These are phyloP conservation scores for Cebidichthys violaceus DNA, from an alignment of 2,113 vertebrate genomes.

Conservation along the genomic window DNA sequence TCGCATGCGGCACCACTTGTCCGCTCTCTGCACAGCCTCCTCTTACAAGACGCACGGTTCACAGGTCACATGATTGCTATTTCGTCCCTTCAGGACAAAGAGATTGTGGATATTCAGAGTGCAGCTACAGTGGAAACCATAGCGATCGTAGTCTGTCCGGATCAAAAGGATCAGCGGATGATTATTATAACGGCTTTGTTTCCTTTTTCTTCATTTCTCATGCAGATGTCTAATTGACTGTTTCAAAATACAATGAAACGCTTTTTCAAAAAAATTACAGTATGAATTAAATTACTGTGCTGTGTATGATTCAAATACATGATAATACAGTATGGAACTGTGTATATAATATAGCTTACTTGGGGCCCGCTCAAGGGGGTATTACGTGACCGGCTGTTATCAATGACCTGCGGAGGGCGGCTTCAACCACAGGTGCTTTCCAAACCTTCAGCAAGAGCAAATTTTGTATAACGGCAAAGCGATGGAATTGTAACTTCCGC, in stretches of 20 bases:
- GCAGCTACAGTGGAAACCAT: conserved; percentile 38
- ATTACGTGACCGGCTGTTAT: background rate
- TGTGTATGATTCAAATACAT: background rate
- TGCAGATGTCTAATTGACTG: background rate
- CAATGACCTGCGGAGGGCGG: background rate
- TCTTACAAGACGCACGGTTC: conserved; percentile 46
- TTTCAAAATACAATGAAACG: background rate
- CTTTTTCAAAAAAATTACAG: background rate
- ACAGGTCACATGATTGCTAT: conserved; percentile 46
- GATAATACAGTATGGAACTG: background rate
- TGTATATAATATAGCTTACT: background rate
- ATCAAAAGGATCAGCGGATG: background rate
- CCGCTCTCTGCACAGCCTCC: conserved; percentile 29
- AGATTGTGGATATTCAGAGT: conserved; percentile 41
- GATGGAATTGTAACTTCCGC: background rate
- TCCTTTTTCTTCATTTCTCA: background rate
- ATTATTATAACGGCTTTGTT: background rate
- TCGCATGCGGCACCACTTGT: conserved; percentile 34
- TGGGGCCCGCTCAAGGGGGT: background rate
- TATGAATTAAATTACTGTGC: background rate
- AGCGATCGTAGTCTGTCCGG: background rate
- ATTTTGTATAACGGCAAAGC: background rate
- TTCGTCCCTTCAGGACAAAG: conserved; percentile 60
- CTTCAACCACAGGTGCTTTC: background rate
- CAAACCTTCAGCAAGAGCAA: background rate